phyloP scores from a whole-genome alignment of 1,140 invertebrate species.

The Drosophila lini region DNA sequence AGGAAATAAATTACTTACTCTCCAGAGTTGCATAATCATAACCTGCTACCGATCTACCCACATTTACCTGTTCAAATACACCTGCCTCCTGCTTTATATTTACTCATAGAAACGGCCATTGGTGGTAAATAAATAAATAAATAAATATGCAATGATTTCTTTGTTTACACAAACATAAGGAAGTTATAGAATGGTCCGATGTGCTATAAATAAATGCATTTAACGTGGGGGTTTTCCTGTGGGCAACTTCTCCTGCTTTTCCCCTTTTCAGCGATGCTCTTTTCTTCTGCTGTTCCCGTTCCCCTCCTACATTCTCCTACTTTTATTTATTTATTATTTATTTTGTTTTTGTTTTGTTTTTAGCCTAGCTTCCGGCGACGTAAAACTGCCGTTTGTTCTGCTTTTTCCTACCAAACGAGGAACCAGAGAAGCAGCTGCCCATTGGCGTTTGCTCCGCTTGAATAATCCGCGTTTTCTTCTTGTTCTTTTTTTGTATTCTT shows the following conservation, averaged over 20 bases:
- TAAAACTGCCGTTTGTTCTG: constrained; percentile 74
- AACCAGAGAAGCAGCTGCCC: constrained; percentile 61
- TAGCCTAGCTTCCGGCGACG: constrained; percentile 75
- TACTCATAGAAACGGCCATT: neutral
- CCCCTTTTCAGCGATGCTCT: constrained; percentile 17
- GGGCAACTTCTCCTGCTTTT: neutral
- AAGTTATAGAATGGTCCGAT: constrained; percentile 44
- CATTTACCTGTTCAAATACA: constrained; percentile 7
- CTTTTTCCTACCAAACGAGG: constrained; percentile 14
- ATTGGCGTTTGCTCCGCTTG: constrained; percentile 75
- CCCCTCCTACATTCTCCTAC: constrained; percentile 17
- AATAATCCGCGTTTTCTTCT: constrained; percentile 58
- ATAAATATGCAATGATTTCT: constrained; percentile 29
- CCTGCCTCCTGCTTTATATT: constrained; percentile 5
- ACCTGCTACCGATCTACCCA: constrained; percentile 11
- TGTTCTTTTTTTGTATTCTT: constrained; percentile 27
- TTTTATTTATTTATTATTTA: constrained; percentile 62
- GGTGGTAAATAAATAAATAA: constrained; percentile 22
- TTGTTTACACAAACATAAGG: constrained; percentile 43
- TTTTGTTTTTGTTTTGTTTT: constrained; percentile 35
- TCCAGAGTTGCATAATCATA: constrained; percentile 3
- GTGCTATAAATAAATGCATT: constrained; percentile 76
- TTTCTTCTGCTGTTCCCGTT: neutral
- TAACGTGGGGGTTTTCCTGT: constrained; percentile 25
- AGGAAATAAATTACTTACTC: neutral